Base-by-base conservation (phyloP, 37 sponge, comb jelly and placozoan species). In the Halichondria panicea region DNA sequence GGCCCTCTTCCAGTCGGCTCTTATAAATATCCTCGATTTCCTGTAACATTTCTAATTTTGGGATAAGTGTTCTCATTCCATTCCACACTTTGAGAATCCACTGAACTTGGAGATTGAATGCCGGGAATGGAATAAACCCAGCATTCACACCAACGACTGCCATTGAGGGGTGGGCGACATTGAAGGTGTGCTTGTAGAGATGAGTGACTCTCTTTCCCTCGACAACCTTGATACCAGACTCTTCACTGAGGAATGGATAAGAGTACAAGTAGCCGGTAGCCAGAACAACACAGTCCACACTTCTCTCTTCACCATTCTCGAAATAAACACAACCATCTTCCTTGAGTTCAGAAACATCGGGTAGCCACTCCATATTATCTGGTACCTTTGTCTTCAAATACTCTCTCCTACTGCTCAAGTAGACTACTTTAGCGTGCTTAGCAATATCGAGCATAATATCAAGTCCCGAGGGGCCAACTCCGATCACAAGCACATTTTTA, bases 151-250 rank as follows among this genome's bases (percentile, higher is more conserved):
- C 94, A 1, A 89, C 59, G 53, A 93, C 73, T 8, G 75, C 80
- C 90, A 89, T 80, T 12, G 79, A 74, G 0, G 94, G 94, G 38
- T 85, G 68, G 24, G 36, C 0, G 35, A 61, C 46, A 66, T 89
- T 83, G 56, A 93, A 77, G n/a, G 72, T 77, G 43, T 93, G 94
- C 56, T 89, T 89, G 74, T 89, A 93, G 28, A 85, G 84, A 0
- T 82, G 91, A 38, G 24, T 31, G 19, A 93, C 68, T 25, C 84
- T 30, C 33, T 65, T 67, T 33, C 74, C 59, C 7, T 59, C 66
- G 2, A 45, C 3, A 9, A 84, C 73, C 33, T 39, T 22, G 6
- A 93, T 66, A 19, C 76, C 84, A 63, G 83, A 78, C 52, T 68
- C 53, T 4, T 86, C 63, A 18, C 25, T 33, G 21, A 93, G 79